Percentiles rank a stretch among this genome's conserved stretches.
Conservation (phyloP, 2,797 vertebrate species). For the Australoheros facetus region DNA sequence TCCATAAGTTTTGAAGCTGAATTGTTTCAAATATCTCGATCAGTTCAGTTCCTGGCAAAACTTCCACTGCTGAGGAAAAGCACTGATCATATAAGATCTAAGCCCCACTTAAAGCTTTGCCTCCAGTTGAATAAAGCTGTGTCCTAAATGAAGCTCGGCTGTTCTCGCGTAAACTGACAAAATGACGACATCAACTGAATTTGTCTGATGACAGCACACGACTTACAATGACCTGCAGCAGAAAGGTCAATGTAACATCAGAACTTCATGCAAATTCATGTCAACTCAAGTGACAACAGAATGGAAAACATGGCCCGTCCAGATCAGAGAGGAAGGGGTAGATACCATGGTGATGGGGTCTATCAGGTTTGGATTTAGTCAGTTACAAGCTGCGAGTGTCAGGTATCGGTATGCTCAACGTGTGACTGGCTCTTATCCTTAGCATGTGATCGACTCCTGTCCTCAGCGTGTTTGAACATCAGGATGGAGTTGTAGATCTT, state of each 20-base stretch:
- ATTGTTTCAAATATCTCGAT: background rate
- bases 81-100: background rate
- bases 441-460: constrained; percentile 43
- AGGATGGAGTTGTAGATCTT: constrained; percentile 95
- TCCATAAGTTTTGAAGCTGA: background rate
- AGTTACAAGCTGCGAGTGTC: background rate
- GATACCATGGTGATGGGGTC: background rate
- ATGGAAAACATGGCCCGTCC: background rate
- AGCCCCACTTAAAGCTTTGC: background rate
- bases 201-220: background rate
- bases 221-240: background rate
- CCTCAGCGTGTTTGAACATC: constrained; percentile 87
- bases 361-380: background rate
- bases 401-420: background rate
- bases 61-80: background rate
- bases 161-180: background rate
- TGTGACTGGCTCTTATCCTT: constrained; percentile 23
- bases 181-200: background rate
- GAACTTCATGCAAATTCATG: background rate
- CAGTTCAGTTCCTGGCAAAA: background rate
- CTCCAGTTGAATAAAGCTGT: background rate
- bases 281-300: background rate
- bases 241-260: background rate
- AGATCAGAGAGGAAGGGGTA: background rate
- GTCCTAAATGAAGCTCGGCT: background rate